A percentile compares a stretch with the other conserved stretches of the same genome.
phyloP scores from a whole-genome alignment of 2,888 invertebrate genomes.

The Tipula confusa region DNA sequence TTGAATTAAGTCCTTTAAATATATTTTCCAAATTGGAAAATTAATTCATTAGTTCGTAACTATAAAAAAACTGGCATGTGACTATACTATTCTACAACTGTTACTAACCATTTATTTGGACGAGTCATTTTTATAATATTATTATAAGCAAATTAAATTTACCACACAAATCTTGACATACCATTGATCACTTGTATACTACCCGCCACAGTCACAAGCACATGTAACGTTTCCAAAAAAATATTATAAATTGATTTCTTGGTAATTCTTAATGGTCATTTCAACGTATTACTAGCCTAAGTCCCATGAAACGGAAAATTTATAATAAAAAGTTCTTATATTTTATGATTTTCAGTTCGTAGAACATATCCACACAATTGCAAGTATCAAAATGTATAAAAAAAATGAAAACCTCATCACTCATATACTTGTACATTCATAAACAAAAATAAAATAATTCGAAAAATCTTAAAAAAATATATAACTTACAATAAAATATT shows the following conservation, averaged over 20 bases:
- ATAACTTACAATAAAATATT: not conserved
- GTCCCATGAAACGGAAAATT: not conserved
- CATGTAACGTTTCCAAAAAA: too few species aligned
- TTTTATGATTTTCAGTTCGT: not conserved
- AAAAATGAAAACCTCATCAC: not conserved
- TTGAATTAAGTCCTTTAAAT: too few species aligned
- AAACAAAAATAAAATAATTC: not conserved
- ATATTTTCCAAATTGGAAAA: too few species aligned
- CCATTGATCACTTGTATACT: too few species aligned
- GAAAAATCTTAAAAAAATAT: not conserved
- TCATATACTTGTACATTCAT: not conserved
- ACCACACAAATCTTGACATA: too few species aligned
- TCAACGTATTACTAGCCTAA: not conserved
- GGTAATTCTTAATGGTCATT: not conserved
- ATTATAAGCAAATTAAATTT: too few species aligned
- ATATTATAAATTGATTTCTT: not conserved
- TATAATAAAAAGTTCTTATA: not conserved
- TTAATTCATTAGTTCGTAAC: too few species aligned
- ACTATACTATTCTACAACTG: too few species aligned
- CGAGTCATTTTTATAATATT: too few species aligned
- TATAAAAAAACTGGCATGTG: too few species aligned
- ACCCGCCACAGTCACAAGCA: too few species aligned
- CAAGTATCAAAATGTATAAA: not conserved
- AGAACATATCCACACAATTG: not conserved
- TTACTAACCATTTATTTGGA: too few species aligned